Evolutionary conservation across 2,888 invertebrate species (phyloP).

Genomic region (Philereme vetulata): DNA sequence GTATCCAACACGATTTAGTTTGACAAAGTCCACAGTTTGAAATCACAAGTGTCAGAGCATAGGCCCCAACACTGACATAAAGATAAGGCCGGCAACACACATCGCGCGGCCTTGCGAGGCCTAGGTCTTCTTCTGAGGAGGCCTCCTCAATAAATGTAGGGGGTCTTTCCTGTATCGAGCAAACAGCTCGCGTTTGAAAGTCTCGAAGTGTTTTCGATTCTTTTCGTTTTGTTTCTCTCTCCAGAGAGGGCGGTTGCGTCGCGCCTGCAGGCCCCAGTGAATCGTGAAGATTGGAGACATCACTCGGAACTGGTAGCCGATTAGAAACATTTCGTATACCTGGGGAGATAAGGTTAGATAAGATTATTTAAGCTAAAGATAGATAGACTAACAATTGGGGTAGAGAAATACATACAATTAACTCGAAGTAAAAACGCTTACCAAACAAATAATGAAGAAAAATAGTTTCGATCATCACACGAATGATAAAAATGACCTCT

Average conservation of each 20-base stretch:
- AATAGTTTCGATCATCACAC: no score
- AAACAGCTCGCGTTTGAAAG: conserved; percentile 92
- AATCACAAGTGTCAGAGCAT: conserved; percentile 48
- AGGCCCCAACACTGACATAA: conserved; percentile 43
- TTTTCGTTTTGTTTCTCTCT: conserved; percentile 93
- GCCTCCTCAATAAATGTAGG: conserved; percentile 70
- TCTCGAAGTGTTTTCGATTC: conserved; percentile 92
- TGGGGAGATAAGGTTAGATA: conserved; percentile 55
- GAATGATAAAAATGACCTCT: no score
- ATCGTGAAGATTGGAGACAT: conserved; percentile 94
- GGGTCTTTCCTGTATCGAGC: conserved; percentile 89
- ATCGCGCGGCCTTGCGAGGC: conserved; percentile 74
- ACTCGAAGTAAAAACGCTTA: no score
- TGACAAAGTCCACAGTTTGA: background rate
- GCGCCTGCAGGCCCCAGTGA: conserved; percentile 94
- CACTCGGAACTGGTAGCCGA: conserved; percentile 94
- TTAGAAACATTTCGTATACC: conserved; percentile 96
- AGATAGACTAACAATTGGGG: background rate
- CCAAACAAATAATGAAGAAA: no score
- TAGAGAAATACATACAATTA: no score
- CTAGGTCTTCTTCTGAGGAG: conserved; percentile 74
- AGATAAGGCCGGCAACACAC: conserved; percentile 65
- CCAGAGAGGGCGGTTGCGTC: conserved; percentile 91
- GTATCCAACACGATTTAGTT: background rate
- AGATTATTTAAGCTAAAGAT: background rate